Conservation (phyloP, 2,113 vertebrate genomes). For the Nycticryphes semicollaris region DNA sequence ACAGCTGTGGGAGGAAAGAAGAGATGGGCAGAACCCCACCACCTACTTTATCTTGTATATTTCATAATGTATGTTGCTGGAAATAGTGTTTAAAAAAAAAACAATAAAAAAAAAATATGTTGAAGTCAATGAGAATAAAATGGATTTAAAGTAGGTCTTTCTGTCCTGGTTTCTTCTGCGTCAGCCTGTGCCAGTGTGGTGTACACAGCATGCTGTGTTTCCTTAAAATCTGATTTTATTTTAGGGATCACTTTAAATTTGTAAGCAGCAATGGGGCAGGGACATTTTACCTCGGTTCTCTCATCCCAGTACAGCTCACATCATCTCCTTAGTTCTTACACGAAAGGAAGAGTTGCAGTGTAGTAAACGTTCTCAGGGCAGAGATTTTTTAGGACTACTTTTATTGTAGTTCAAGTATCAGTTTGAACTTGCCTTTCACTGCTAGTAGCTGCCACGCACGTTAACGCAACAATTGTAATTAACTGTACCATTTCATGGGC, state of each 20-base stretch:
- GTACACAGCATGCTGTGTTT: neutral
- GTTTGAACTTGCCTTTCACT: neutral
- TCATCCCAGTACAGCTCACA: neutral
- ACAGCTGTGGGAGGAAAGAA: conserved; percentile 43
- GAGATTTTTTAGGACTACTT: neutral
- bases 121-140: conserved; percentile 76
- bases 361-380: neutral
- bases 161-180: neutral
- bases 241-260: neutral
- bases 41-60: conserved; percentile 67
- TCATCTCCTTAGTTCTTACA: neutral
- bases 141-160: conserved; percentile 70
- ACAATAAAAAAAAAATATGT: conserved; percentile 20
- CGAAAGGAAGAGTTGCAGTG: too few species aligned
- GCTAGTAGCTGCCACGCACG: neutral
- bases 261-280: neutral
- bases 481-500: neutral
- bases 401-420: neutral
- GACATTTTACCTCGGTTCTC: neutral
- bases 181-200: too few species aligned
- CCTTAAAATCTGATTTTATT: neutral
- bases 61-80: conserved; percentile 72
- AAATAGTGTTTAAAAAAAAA: conserved; percentile 65
- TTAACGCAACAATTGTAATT: rapidly evolving
- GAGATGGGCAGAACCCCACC: conserved; percentile 45